Base-by-base conservation (phyloP, 2,113 vertebrate genomes). In the Plectropomus leopardus region DNA sequence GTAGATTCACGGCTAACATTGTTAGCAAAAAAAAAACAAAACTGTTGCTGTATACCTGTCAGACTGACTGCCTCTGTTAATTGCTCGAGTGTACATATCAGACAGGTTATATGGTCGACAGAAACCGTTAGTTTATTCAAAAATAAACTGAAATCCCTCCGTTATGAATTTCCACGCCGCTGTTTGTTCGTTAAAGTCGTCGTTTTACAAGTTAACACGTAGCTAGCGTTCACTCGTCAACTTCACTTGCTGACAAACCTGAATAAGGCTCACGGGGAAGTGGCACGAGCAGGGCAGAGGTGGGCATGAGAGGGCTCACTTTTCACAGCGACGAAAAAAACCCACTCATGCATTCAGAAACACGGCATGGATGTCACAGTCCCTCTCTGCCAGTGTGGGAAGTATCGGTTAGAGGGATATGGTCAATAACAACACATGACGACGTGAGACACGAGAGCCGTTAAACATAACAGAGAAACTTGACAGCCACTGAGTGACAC, bases 211-310 rank as follows among this genome's bases (percentile, higher is more conserved):
- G 60, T 78, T 72, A 6, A 40, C 47, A 6, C 28, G 8, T 28
- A 45, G 28, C 68, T 44, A 28, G 23, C 15, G 19, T 42, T 44
- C 72, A 74, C 76, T 71, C 15, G 19, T 42, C 48, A 78, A 74
- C 73, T 70, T 68, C 24, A 36, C 40, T 40, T 40, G 36, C 34
- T 10, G 61, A 61, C 42, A 34, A 17, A 57, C 50, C 32, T 42
- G 21, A 23, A 28, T 19, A 42, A 28, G 77, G 69, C 64, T 74
- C 72, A 15, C 17, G 67, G 14, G 36, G 42, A 68, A 57, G 77
- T 73, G 83, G 63, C 79, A 47, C 51, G 74, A 80, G 76, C 59
- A 63, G 32, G 60, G 71, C 76, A 86, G 67, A 80, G 75, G 78
- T 80, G 72, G 50, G 66, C 67, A 74, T 3, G 80, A 65, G 59